Evolutionary conservation across 2,113 vertebrate genomes (phyloP).

Genomic region (Xenotilapia caudafasciata): DNA sequence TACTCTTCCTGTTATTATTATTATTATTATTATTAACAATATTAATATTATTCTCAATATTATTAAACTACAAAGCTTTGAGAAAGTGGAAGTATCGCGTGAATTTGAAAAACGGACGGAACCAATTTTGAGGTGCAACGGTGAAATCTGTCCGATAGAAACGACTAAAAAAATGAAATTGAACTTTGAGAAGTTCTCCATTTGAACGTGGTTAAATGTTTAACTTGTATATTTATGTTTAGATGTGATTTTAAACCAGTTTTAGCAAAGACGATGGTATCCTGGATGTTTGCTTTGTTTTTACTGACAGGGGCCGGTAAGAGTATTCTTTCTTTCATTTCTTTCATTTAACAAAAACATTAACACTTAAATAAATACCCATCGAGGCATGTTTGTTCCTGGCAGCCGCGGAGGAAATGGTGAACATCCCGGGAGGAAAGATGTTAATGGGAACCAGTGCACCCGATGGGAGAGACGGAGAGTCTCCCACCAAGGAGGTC

Average conservation of each 20-base stretch:
- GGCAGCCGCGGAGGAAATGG: slow-evolving; percentile 56
- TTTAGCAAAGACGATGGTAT: not conserved
- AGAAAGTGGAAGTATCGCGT: not conserved
- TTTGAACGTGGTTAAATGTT: not conserved
- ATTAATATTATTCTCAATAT: not conserved
- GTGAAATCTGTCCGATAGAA: not conserved
- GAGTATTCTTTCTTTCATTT: not conserved
- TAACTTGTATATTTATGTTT: not conserved
- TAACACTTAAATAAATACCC: not conserved
- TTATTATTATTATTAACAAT: not conserved
- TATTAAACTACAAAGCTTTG: not conserved
- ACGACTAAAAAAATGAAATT: not conserved
- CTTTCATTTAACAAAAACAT: not conserved
- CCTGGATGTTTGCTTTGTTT: not conserved
- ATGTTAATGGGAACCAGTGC: slow-evolving; percentile 78
- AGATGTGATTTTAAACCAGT: not conserved
- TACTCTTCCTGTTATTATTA: not conserved
- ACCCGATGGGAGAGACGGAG: slow-evolving; percentile 71
- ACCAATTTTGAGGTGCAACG: not conserved
- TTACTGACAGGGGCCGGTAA: slow-evolving; percentile 34
- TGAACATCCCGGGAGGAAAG: slow-evolving; percentile 75
- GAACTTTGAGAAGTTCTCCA: not conserved
- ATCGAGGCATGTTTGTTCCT: not conserved
- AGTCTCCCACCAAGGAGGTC: slow-evolving; percentile 70
- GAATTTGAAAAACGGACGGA: slow-evolving; percentile 10